These are phyloP conservation scores for Cyprinodon diabolis DNA, from an alignment of 2,797 vertebrate species.

Conservation along the genomic window DNA sequence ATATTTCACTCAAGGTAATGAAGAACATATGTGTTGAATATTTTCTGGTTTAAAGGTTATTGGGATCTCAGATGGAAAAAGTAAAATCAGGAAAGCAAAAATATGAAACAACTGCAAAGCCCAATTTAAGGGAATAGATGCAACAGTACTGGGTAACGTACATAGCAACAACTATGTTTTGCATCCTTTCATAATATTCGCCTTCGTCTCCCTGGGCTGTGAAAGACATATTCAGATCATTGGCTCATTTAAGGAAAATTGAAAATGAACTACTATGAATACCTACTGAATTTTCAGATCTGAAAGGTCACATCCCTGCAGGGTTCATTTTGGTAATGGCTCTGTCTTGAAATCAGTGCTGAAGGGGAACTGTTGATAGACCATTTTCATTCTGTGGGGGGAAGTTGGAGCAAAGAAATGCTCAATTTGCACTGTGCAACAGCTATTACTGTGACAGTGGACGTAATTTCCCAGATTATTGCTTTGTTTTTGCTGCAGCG, in stretches of 20 bases:
- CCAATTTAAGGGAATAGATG: conserved; percentile 37
- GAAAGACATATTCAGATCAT: conserved; percentile 84
- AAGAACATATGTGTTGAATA: conserved; percentile 4
- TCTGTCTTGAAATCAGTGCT: conserved; percentile 86
- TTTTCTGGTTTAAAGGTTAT: conserved; percentile 20
- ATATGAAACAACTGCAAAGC: conserved; percentile 58
- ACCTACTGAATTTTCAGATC: conserved; percentile 85
- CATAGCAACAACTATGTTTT: conserved; percentile 81
- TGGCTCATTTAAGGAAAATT: conserved; percentile 86
- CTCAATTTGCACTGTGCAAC: conserved; percentile 76
- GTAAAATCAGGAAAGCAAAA: conserved; percentile 66
- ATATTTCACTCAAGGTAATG: not conserved
- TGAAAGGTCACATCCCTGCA: conserved; percentile 78
- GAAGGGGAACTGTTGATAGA: conserved; percentile 84
- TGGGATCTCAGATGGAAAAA: conserved; percentile 27
- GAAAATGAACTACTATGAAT: conserved; percentile 85
- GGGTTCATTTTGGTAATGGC: conserved; percentile 84
- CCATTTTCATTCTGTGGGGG: conserved; percentile 71
- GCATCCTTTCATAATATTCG: conserved; percentile 84
- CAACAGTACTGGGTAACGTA: conserved; percentile 31
- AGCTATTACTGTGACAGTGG: conserved; percentile 76
- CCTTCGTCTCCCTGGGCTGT: conserved; percentile 71
- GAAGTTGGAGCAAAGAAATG: conserved; percentile 82
- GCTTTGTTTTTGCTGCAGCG: conserved; percentile 59
- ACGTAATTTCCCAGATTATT: conserved; percentile 73